Conservation (phyloP, 2,797 vertebrate species). For the Enteromius anoplus region DNA sequence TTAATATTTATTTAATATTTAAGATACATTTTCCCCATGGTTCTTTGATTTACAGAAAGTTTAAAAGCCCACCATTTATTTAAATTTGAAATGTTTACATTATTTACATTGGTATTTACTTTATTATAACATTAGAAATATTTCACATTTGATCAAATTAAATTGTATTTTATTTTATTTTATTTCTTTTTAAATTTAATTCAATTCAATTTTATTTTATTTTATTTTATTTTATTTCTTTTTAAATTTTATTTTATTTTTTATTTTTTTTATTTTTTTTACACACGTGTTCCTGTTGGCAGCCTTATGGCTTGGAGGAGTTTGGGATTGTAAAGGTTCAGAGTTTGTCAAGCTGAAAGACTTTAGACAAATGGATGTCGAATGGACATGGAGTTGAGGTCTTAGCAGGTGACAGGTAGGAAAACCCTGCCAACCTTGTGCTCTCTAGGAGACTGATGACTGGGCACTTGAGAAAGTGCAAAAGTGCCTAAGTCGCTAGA, state of each 20-base stretch:
- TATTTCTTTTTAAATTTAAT: neutral
- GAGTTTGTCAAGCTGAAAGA: slow-evolving; percentile 23
- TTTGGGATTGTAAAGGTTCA: slow-evolving; percentile 9
- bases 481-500: slow-evolving; percentile 49
- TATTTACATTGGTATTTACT: too few relatives aligned
- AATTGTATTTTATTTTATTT: too few relatives aligned
- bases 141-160: too few relatives aligned
- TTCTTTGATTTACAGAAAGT: neutral
- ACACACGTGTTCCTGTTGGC: too few relatives aligned
- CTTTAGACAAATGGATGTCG: neutral
- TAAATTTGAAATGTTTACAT: neutral
- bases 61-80: neutral
- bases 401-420: slow-evolving; percentile 35
- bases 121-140: neutral
- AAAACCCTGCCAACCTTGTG: slow-evolving; percentile 38
- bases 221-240: neutral
- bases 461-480: slow-evolving; percentile 57
- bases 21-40: neutral
- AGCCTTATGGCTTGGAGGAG: slow-evolving; percentile 17
- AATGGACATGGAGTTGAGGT: slow-evolving; percentile 9
- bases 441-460: slow-evolving; percentile 56
- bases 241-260: too few relatives aligned
- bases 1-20: neutral
- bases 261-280: too few relatives aligned
- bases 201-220: neutral